Conservation (phyloP, 2,888 invertebrate species). For the Argyresthia goedartella region DNA sequence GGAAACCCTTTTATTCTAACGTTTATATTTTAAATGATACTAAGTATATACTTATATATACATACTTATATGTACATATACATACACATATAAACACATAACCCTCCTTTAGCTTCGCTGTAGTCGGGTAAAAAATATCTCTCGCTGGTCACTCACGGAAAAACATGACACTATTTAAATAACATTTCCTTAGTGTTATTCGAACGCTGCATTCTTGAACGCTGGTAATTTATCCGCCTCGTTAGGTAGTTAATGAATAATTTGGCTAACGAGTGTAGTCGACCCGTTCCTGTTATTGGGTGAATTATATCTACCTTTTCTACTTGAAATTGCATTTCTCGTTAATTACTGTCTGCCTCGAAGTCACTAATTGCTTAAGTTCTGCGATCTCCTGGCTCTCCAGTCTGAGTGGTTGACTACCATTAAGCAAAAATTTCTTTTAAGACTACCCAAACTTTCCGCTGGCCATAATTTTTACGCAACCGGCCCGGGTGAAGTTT, state of each 20-base stretch:
- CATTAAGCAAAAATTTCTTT: slow-evolving; percentile 53
- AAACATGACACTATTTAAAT: not conserved
- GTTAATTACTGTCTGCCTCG: slow-evolving; percentile 67
- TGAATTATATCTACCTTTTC: slow-evolving; percentile 64
- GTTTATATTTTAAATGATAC: too few species aligned
- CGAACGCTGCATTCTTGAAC: not conserved
- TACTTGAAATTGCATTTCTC: slow-evolving; percentile 60
- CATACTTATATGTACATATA: too few species aligned
- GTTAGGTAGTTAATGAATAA: slow-evolving; percentile 61
- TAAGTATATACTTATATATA: too few species aligned
- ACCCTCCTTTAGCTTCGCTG: too few species aligned
- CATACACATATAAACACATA: too few species aligned
- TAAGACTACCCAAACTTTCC: slow-evolving; percentile 45
- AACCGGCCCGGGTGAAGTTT: slow-evolving; percentile 13
- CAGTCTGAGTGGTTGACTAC: slow-evolving; percentile 56
- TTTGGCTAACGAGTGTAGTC: slow-evolving; percentile 56
- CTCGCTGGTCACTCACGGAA: too few species aligned
- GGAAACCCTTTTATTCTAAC: too few species aligned
- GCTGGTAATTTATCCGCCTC: slow-evolving; percentile 41
- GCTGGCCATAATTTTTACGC: slow-evolving; percentile 42
- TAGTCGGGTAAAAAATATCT: too few species aligned
- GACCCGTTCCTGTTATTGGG: slow-evolving; percentile 43
- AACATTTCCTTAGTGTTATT: not conserved
- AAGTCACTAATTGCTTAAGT: slow-evolving; percentile 69
- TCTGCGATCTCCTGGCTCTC: slow-evolving; percentile 59